These are phyloP conservation scores for Xiphophorus couchianus DNA, from an alignment of 2,113 vertebrate species.

Conservation along the genomic window DNA sequence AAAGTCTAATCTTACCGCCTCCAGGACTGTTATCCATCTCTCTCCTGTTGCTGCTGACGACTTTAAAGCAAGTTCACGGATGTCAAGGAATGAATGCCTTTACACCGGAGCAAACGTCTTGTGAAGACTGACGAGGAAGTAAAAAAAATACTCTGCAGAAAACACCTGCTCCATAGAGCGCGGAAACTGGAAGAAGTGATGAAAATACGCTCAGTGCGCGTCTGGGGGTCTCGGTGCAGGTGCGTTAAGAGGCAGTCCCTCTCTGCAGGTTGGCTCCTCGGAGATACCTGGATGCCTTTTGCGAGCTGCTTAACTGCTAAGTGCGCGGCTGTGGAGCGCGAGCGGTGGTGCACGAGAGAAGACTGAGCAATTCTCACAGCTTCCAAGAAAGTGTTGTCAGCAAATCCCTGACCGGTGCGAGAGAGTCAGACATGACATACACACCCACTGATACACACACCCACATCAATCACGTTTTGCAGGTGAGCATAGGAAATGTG, in stretches of 20 bases:
- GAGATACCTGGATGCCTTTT: conserved; percentile 47
- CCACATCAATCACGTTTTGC: conserved; percentile 77
- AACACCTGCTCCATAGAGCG: conserved; percentile 57
- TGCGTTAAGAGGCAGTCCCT: conserved; percentile 18
- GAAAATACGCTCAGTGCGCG: conserved; percentile 30
- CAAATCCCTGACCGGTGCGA: conserved; percentile 48
- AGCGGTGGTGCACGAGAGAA: conserved; percentile 52
- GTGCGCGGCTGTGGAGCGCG: conserved; percentile 26
- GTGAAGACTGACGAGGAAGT: conserved; percentile 42
- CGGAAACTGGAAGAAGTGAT: conserved; percentile 28
- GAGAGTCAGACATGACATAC: conserved; percentile 56
- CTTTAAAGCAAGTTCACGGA: conserved; percentile 24
- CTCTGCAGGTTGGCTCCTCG: conserved; percentile 16
- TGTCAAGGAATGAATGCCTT: conserved; percentile 24
- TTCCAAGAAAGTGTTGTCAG: conserved; percentile 64
- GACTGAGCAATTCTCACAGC: conserved; percentile 57
- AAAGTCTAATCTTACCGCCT: conserved; percentile 58
- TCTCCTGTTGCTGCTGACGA: conserved; percentile 33
- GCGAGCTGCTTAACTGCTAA: conserved; percentile 17
- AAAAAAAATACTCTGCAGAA: conserved; percentile 30
- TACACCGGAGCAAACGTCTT: conserved; percentile 46
- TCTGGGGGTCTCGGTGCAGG: conserved; percentile 25
- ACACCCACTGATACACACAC: conserved; percentile 72
- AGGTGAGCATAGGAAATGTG: conserved; percentile 74
- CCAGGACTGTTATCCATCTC: conserved; percentile 81